Conservation (phyloP, 1,140 invertebrate species). For the Vanessa atalanta region DNA sequence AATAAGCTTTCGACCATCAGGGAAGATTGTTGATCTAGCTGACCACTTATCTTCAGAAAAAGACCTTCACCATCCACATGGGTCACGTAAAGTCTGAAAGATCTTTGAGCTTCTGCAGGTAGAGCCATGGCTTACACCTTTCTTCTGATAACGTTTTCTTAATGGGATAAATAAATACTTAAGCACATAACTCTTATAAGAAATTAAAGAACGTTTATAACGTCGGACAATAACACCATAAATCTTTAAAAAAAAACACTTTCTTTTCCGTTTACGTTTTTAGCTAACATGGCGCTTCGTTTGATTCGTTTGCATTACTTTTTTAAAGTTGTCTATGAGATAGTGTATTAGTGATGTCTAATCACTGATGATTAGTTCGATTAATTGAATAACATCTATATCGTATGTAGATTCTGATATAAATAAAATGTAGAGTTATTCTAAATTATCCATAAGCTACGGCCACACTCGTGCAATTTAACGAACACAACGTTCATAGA, state of each 20-base stretch:
- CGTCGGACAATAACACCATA: conserved; percentile 45
- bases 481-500: no score
- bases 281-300: conserved; percentile 65
- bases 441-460: no score
- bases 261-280: conserved; percentile 77
- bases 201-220: conserved; percentile 40
- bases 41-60: conserved; percentile 86
- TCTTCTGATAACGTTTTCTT: conserved; percentile 5
- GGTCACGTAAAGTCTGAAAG: conserved; percentile 82
- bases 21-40: conserved; percentile 81
- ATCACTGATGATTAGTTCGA: no score
- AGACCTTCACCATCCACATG: conserved; percentile 84
- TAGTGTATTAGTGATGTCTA: neutral
- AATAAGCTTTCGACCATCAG: conserved; percentile 82
- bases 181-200: conserved; percentile 55
- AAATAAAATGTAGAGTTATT: no score
- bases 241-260: conserved; percentile 57
- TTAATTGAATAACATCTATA: no score
- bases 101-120: conserved; percentile 53
- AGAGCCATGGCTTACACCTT: conserved; percentile 56
- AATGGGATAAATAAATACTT: conserved; percentile 29
- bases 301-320: conserved; percentile 34
- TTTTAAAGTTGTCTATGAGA: conserved; percentile 38
- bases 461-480: no score
- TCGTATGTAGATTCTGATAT: no score